phyloP scores from a whole-genome alignment of 2,888 invertebrate species.

The Periphyllus acericola region DNA sequence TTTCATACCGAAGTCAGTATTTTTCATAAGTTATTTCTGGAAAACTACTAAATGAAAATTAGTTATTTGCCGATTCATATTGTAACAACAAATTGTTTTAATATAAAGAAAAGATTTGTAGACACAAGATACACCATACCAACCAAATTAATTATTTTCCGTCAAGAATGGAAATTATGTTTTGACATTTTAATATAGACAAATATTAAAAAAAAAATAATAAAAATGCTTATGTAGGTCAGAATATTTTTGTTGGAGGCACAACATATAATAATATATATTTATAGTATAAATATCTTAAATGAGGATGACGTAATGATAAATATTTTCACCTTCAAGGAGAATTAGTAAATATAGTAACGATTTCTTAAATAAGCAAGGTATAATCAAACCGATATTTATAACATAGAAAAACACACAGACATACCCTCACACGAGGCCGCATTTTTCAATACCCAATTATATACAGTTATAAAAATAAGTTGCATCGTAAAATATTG shows the following conservation, averaged over 20 bases:
- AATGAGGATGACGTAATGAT: no score
- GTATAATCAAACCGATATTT: background rate
- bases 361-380: no score
- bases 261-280: no score
- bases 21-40: slow-evolving; percentile 26
- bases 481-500: no score
- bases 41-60: slow-evolving; percentile 51
- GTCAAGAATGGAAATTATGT: background rate
- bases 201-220: background rate
- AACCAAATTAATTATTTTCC: background rate
- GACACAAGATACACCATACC: background rate
- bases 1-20: slow-evolving; percentile 4
- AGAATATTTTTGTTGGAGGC: no score
- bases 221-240: no score
- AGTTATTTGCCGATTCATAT: slow-evolving; percentile 34
- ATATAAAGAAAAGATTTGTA: slow-evolving; percentile 6
- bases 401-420: background rate
- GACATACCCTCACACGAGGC: no score
- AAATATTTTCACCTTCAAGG: no score
- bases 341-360: no score
- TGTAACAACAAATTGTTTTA: slow-evolving; percentile 40
- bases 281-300: no score
- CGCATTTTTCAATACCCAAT: no score
- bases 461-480: no score
- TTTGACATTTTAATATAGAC: background rate